phyloP scores from a whole-genome alignment of 92 coral and sea anemone species.

The Epizoanthus fatuus region DNA sequence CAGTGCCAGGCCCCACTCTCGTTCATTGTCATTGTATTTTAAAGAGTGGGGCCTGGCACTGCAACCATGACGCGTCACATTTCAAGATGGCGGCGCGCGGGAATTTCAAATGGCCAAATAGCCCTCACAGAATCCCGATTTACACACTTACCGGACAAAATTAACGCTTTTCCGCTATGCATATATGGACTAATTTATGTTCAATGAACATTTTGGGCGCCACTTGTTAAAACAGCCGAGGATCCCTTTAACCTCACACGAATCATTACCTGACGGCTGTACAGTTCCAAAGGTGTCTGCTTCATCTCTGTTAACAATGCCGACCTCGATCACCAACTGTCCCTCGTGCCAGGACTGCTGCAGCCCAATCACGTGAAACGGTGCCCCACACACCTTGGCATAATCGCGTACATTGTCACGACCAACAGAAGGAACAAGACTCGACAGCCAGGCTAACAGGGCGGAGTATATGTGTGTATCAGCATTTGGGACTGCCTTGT shows the following conservation, averaged over 20 bases:
- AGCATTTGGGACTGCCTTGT: conserved; percentile 48
- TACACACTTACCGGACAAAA: too few species aligned
- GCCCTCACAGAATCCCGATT: too few species aligned
- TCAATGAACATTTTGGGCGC: too few species aligned
- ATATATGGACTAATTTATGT: too few species aligned
- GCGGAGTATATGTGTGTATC: conserved; percentile 75
- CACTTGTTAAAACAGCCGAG: too few species aligned
- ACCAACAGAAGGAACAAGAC: conserved; percentile 71
- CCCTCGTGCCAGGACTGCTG: conserved; percentile 97
- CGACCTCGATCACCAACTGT: conserved; percentile 82
- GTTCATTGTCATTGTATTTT: too few species aligned
- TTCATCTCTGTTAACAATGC: conserved; percentile 69
- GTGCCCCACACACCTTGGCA: conserved; percentile 75
- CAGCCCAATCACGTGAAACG: conserved; percentile 90
- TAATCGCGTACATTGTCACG: conserved; percentile 50
- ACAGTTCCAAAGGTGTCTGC: conserved; percentile 4
- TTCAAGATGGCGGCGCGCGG: too few species aligned
- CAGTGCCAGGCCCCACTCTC: too few species aligned
- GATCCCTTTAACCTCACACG: conserved; percentile 3
- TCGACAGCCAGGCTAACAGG: conserved; percentile 90
- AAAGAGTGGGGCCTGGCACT: too few species aligned
- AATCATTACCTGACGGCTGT: conserved; percentile 15
- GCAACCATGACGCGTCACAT: too few species aligned
- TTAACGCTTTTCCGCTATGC: too few species aligned
- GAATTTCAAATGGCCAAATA: too few species aligned